phyloP scores from a whole-genome alignment of 2,113 vertebrate species.

The Mobula birostris region DNA sequence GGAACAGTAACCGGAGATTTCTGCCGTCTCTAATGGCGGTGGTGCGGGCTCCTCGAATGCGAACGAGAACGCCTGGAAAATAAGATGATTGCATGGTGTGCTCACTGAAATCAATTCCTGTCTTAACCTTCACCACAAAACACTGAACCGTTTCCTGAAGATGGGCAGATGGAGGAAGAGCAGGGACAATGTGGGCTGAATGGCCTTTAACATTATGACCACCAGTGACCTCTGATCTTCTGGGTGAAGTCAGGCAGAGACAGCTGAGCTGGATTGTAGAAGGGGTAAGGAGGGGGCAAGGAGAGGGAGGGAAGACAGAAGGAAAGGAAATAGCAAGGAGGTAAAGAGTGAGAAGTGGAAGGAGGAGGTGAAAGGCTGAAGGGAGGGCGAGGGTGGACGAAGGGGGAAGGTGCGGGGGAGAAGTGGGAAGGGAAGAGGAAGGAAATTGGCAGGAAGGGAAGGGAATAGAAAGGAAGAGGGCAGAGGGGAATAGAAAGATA shows the following conservation, averaged over 20 bases:
- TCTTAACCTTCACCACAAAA: not conserved
- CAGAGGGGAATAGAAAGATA: not conserved
- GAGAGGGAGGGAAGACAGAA: too few species aligned
- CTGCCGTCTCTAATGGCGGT: constrained; percentile 46
- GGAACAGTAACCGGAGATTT: constrained; percentile 48
- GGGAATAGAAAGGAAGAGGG: not conserved
- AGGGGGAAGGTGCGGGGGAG: not conserved
- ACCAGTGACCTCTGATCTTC: not conserved
- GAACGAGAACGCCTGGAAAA: constrained; percentile 53
- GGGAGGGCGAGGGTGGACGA: not conserved
- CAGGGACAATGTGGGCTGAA: not conserved
- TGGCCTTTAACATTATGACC: not conserved
- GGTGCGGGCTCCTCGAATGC: constrained; percentile 53
- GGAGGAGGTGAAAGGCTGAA: too few species aligned
- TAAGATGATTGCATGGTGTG: not conserved
- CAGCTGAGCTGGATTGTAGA: not conserved
- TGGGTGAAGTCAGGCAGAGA: too few species aligned
- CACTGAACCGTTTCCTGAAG: too few species aligned
- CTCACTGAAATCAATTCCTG: not conserved
- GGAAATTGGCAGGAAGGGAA: too few species aligned
- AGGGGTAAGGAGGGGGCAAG: too few species aligned
- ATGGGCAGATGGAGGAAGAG: not conserved
- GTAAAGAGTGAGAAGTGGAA: too few species aligned
- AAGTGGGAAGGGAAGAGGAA: not conserved
- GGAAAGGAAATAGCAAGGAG: too few species aligned